phyloP scores from a whole-genome alignment of 2,888 invertebrate species.

The Blera fallax region DNA sequence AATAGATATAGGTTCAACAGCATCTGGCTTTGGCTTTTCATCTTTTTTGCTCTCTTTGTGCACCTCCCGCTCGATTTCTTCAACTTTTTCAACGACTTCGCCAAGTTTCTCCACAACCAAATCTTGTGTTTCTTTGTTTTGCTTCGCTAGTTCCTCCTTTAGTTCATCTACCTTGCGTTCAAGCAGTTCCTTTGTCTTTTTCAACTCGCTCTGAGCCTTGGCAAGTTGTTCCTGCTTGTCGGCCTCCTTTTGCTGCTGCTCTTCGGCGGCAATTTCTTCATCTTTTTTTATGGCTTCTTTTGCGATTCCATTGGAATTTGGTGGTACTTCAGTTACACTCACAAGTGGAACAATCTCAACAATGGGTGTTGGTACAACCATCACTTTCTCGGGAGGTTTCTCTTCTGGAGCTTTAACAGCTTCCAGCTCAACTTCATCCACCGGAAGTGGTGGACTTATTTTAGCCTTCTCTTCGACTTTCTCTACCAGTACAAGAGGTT shows the following conservation, averaged over 20 bases:
- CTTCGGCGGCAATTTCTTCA: conserved; percentile 80
- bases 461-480: conserved; percentile 69
- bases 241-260: conserved; percentile 76
- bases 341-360: conserved; percentile 1
- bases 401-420: conserved; percentile 3
- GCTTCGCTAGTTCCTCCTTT: conserved; percentile 81
- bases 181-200: conserved; percentile 78
- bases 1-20: neutral
- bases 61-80: conserved; percentile 83
- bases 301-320: conserved; percentile 75
- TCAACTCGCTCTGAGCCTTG: conserved; percentile 78
- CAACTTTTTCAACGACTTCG: conserved; percentile 78
- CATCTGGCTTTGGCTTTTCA: neutral
- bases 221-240: conserved; percentile 77
- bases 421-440: conserved; percentile 75
- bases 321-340: neutral
- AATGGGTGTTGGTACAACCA: conserved; percentile 17
- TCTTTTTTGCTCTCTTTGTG: conserved; percentile 79
- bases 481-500: conserved; percentile 17
- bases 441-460: conserved; percentile 76
- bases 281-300: conserved; percentile 83
- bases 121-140: conserved; percentile 79
- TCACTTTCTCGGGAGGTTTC: conserved; percentile 11
- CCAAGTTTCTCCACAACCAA: conserved; percentile 78
- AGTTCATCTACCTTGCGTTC: conserved; percentile 82